Evolutionary conservation across 1,140 invertebrate species (phyloP), one percentile per base, ranked within the genome.

Genomic region (Anagrus nilaparvatae): DNA sequence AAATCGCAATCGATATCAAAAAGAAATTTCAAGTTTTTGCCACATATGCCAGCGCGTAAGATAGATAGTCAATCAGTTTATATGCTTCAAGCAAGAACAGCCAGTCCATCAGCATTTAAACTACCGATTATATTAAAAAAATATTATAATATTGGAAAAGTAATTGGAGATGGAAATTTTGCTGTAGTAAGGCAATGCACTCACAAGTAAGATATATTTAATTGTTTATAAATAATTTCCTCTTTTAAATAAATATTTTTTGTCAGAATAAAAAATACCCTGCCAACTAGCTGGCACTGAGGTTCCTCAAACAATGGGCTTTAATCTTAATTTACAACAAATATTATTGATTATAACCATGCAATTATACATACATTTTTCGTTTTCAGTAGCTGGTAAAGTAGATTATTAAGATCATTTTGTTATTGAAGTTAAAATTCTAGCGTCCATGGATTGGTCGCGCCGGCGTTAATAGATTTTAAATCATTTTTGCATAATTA

Each of bases 131-230:
- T 65, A 2, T 16, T 69, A 3, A 55, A 63, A 39, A 42, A 61
- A 36, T 55, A 65, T 12, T 69, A 70, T 34, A 44, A 66, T 25
- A 68, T 81, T 43, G 76, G 78, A 13, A 65, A 71, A 41, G 67
- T 80, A 43, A 73, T 80, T 59, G 90, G 91, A 21, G 89, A 94
- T 69, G 93, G 92, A 21, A 96, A 97, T 70, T 97, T 97, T 70
- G 89, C 91, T 23, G 76, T 91, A 52, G 91, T 95, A 17, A 69
- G 86, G 29, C 76, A 82, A 54, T 88, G 88, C 60, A 74, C 75
- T 55, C 76, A 89, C 58, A 82, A 78, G 73, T 76, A 54, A 66
- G 59, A n/a, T n/a, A n/a, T n/a, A n/a, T n/a, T n/a, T 56, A 50
- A 16, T 7, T 16, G 21, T 14, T 39, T 29, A 4, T 27, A 4